A percentile compares a stretch with the other conserved stretches of the same genome.
Evolutionary conservation across 2,888 invertebrate genomes (phyloP).

Genomic region (Hipparchia sbordonii): DNA sequence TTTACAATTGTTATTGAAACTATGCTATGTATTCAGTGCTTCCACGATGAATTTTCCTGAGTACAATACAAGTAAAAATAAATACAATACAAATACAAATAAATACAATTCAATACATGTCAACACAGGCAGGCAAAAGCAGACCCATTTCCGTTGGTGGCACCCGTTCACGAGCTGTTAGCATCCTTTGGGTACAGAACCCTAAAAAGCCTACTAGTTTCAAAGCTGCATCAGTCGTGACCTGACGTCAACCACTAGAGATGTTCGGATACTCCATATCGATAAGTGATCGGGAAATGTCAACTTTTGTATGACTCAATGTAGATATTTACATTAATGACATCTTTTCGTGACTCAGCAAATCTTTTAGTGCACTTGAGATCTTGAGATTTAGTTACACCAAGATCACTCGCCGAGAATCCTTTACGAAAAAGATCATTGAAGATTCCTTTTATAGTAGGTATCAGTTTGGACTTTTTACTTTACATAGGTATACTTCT

Average conservation of each 20-base stretch:
- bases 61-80: too few species aligned
- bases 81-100: too few species aligned
- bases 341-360: slow-evolving; percentile 25
- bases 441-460: not conserved
- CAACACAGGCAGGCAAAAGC: too few species aligned
- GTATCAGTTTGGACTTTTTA: too few species aligned
- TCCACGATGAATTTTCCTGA: too few species aligned
- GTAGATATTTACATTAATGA: slow-evolving; percentile 31
- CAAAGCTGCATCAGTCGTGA: slow-evolving; percentile 58
- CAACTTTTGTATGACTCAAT: slow-evolving; percentile 31
- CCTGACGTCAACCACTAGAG: slow-evolving; percentile 60
- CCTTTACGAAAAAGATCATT: not conserved
- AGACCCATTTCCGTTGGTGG: too few species aligned
- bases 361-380: slow-evolving; percentile 18
- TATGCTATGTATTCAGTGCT: too few species aligned
- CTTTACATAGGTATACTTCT: too few species aligned
- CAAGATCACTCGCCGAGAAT: slow-evolving; percentile 1
- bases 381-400: slow-evolving; percentile 3
- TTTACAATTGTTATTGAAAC: too few species aligned
- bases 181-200: too few species aligned
- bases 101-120: too few species aligned
- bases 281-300: slow-evolving; percentile 41
- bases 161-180: too few species aligned
- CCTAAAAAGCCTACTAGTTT: slow-evolving; percentile 44
- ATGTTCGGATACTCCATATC: slow-evolving; percentile 39